phyloP scores from a whole-genome alignment of 1,140 invertebrate genomes.

The Diachasmimorpha longicaudata region DNA sequence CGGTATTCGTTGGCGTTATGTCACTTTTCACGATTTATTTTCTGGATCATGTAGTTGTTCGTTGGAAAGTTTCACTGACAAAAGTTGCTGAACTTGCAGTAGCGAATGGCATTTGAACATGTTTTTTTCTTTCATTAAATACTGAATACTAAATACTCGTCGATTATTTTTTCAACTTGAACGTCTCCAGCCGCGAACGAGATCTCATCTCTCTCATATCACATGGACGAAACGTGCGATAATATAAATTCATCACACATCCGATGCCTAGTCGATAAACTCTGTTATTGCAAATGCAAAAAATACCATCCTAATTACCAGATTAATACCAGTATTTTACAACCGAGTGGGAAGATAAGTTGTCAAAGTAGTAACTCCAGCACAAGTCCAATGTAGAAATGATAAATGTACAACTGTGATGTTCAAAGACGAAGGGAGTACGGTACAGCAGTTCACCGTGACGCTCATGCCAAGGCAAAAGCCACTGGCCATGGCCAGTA shows the following conservation, averaged over 20 bases:
- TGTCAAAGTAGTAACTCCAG: constrained; percentile 19
- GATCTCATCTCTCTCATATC: no score
- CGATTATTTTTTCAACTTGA: no score
- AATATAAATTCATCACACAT: neutral
- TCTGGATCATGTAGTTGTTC: no score
- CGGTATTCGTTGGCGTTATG: neutral
- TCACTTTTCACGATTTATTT: neutral
- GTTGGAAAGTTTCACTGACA: neutral
- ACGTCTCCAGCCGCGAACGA: no score
- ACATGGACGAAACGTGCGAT: neutral
- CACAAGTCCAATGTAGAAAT: neutral
- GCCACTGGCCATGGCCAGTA: constrained; percentile 4
- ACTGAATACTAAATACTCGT: no score
- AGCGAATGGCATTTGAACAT: no score
- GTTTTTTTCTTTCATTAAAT: no score
- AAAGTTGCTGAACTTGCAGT: neutral
- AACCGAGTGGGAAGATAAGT: constrained; percentile 40
- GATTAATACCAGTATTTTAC: neutral
- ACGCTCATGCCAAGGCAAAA: neutral
- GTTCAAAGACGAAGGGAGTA: neutral
- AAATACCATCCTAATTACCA: neutral
- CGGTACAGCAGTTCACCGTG: neutral
- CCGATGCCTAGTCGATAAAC: neutral
- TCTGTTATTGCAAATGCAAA: neutral
- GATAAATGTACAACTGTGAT: constrained; percentile 3